A percentile compares a stretch with the other conserved stretches of the same genome.
phyloP scores from a whole-genome alignment of 2,888 invertebrate species.

The Caradrina kadenii region DNA sequence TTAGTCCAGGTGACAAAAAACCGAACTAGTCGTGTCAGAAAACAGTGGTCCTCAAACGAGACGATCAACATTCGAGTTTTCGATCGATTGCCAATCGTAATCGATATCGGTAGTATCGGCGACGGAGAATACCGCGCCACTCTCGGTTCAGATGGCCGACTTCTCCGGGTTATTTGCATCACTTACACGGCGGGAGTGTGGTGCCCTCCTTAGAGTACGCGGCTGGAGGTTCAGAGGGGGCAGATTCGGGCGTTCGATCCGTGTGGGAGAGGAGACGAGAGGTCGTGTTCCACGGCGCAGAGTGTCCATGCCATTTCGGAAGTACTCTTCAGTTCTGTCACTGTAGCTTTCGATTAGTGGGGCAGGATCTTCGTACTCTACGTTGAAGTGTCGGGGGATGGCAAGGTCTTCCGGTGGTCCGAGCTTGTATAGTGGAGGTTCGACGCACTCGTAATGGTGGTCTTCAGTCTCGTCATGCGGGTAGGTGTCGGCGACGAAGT shows the following conservation, averaged over 20 bases:
- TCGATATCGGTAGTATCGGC: constrained; percentile 87
- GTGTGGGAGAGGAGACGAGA: constrained; percentile 94
- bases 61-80: constrained; percentile 82
- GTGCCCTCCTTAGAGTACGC: constrained; percentile 87
- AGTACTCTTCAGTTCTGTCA: constrained; percentile 86
- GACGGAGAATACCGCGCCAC: constrained; percentile 89
- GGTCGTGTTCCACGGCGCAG: constrained; percentile 91
- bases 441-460: constrained; percentile 93
- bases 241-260: constrained; percentile 95
- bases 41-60: constrained; percentile 79
- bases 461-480: constrained; percentile 92
- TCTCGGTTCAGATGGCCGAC: constrained; percentile 89
- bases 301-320: constrained; percentile 85
- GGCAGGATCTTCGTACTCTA: constrained; percentile 95
- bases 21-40: constrained; percentile 44
- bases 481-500: constrained; percentile 93
- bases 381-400: constrained; percentile 95
- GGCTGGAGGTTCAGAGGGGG: constrained; percentile 94
- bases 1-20: constrained; percentile 37
- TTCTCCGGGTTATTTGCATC: constrained; percentile 87
- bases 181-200: constrained; percentile 87
- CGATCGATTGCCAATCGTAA: constrained; percentile 84
- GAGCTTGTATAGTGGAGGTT: constrained; percentile 89
- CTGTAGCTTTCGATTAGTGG: constrained; percentile 94
- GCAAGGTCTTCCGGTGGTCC: constrained; percentile 86